Conservation (phyloP, 2,797 vertebrate species). For the Morelia viridis region DNA sequence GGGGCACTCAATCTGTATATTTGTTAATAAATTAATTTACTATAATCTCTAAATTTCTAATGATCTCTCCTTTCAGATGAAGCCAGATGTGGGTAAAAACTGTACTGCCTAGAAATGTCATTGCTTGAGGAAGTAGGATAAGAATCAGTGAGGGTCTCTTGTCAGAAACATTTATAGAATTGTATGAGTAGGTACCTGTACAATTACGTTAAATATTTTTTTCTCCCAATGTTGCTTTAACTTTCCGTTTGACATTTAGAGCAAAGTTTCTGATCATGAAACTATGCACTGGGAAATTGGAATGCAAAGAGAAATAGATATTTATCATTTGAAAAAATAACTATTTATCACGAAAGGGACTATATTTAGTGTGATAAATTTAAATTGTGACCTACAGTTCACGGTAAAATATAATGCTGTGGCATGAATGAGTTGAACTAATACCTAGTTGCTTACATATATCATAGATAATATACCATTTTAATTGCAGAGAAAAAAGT, state of each 20-base stretch:
- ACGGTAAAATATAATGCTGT: slow-evolving; percentile 39
- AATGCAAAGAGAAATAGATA: slow-evolving; percentile 58
- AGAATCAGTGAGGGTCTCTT: not conserved
- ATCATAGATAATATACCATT: slow-evolving; percentile 18
- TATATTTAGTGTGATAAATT: slow-evolving; percentile 55
- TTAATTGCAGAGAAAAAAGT: slow-evolving; percentile 2
- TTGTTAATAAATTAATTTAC: not conserved
- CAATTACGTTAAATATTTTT: slow-evolving; percentile 50
- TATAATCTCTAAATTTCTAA: not conserved
- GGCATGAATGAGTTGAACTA: not conserved
- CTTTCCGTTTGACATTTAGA: slow-evolving; percentile 60
- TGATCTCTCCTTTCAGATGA: not conserved
- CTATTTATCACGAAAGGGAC: slow-evolving; percentile 49
- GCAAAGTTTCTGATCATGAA: slow-evolving; percentile 24
- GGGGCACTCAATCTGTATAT: not conserved
- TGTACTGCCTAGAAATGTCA: not conserved
- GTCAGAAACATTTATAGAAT: not conserved
- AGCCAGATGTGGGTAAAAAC: not conserved
- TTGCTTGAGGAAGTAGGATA: not conserved
- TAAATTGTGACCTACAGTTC: slow-evolving; percentile 52
- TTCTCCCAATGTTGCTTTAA: slow-evolving; percentile 49
- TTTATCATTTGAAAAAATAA: slow-evolving; percentile 57
- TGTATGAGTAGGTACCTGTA: slow-evolving; percentile 5
- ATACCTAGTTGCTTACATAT: not conserved
- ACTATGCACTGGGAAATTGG: slow-evolving; percentile 55